Evolutionary conservation across 2,888 invertebrate genomes (phyloP), one percentile per base, ranked within the genome.

Genomic region (Aleiodes leptofemur): DNA sequence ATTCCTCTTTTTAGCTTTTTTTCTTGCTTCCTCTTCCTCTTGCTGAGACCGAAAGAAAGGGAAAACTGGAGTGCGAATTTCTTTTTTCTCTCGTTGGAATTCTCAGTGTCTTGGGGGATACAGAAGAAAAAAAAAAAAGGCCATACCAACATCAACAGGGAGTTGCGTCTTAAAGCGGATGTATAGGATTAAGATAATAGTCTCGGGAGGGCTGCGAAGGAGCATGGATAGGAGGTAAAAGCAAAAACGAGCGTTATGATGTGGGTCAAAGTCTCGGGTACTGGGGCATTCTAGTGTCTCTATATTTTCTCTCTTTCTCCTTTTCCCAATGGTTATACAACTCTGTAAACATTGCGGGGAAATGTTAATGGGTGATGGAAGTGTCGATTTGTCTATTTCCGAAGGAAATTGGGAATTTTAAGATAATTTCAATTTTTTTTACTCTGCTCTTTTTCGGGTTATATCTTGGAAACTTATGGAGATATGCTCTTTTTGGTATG

Each of bases 141-240:
- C 68, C 48, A 59, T 31, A 55, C 61, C 29, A 53, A 43, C 31
- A 55, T 29, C 48, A 56, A 23, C 69, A 51, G 71, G 56, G 74
- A 76, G 74, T 72, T 78, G 77, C 79, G 76, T 85, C 87, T 88
- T 88, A 87, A 88, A 88, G 87, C 85, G 86, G 88, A 87, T 87
- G 86, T 87, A 86, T 86, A 85, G 87, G 87, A 87, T 87, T 87
- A 87, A 88, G 88, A 88, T 87, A 86, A 88, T 88, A 87, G 88
- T 86, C 87, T 86, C 83, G 82, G 76, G 84, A 84, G 86, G 83
- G 81, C 76, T 77, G 78, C 79, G 84, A 86, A 85, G 84, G 83
- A 83, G 81, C 81, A 78, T 78, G 82, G 83, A 86, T 82, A 53
- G 82, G 81, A 80, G 78, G 79, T 80, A 80, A 79, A 82, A 84